phyloP scores from a whole-genome alignment of 2,888 invertebrate species.

The Antheraea assamensis region DNA sequence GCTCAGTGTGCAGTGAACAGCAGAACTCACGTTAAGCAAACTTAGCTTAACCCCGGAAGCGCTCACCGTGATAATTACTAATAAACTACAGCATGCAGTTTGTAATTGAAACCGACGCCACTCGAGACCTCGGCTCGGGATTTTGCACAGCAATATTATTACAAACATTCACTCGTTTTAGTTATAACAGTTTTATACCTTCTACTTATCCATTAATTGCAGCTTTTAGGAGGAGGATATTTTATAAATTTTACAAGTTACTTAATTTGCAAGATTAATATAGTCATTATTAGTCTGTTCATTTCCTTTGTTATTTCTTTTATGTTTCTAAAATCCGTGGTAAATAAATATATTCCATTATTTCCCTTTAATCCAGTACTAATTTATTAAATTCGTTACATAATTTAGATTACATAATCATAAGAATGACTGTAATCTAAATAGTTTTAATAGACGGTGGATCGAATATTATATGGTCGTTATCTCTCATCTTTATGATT shows the following conservation, averaged over 20 bases:
- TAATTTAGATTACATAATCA: too few relatives aligned
- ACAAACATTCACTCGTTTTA: background rate
- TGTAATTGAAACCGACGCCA: slow-evolving; percentile 28
- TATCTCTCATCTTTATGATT: background rate
- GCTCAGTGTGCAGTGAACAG: background rate
- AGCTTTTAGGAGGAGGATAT: background rate
- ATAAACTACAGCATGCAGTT: slow-evolving; percentile 25
- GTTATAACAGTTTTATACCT: background rate
- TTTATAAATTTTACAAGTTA: too few relatives aligned
- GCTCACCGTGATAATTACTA: slow-evolving; percentile 28
- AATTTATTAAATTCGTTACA: background rate
- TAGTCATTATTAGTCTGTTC: too few relatives aligned
- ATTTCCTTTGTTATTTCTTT: background rate
- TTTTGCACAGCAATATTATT: slow-evolving; percentile 7
- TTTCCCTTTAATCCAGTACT: background rate
- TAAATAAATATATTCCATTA: background rate
- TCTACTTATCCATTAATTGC: background rate
- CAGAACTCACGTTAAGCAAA: slow-evolving; percentile 16
- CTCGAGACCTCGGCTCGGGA: slow-evolving; percentile 6
- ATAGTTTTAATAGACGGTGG: too few relatives aligned
- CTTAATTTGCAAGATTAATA: background rate
- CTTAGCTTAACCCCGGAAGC: slow-evolving; percentile 20
- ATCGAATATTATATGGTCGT: too few relatives aligned
- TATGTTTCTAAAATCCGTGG: background rate
- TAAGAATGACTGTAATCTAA: too few relatives aligned